Evolutionary conservation across 2,797 vertebrate genomes (phyloP), one percentile per base, ranked within the genome.

Genomic region (Oryzias dopingdopingensis): DNA sequence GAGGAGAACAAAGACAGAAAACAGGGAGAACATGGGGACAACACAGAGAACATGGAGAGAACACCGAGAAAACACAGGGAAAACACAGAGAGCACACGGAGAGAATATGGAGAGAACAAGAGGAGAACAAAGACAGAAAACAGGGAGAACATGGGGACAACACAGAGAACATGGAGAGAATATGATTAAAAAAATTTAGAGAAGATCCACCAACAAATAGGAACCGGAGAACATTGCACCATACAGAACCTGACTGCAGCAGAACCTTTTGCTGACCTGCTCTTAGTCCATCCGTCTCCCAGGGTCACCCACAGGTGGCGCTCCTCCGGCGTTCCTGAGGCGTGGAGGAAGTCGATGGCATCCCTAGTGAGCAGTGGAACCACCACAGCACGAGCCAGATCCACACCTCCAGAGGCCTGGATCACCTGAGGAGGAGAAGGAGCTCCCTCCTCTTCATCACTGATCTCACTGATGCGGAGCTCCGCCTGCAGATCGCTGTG

Each of bases 201-300:
- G 8, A 12, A 42, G 0, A 15, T 18, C 0, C 18, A 7, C 17
- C 2, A 14, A 40, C 29, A 12, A 32, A 32, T 10, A 32, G 7
- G 24, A 26, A 4, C 24, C 24, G 24, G 29, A 37, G 10, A 37
- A 37, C 32, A 10, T 12, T 10, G 10, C 1, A 10, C 32, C 32
- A 37, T 37, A 10, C 8, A 12, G 8, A 37, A 55, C 42, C 42
- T 6, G 13, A 41, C 23, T 17, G 12, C 17, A 41, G 2, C 1
- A 4, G 1, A 17, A 37, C 32, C 10, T 12, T 12, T 12, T 6
- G 13, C 10, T 85, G 75, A 98, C 97, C 96, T 96, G 90, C 93
- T 86, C 81, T 96, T 97, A 60, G 93, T 94, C 97, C 97, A 99
- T 0, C 92, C 87, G 0, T 97, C 96, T 0, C 96, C 95, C 73